These are phyloP conservation scores for Riparia riparia DNA, from an alignment of 2,113 vertebrate genomes.

Conservation along the genomic window DNA sequence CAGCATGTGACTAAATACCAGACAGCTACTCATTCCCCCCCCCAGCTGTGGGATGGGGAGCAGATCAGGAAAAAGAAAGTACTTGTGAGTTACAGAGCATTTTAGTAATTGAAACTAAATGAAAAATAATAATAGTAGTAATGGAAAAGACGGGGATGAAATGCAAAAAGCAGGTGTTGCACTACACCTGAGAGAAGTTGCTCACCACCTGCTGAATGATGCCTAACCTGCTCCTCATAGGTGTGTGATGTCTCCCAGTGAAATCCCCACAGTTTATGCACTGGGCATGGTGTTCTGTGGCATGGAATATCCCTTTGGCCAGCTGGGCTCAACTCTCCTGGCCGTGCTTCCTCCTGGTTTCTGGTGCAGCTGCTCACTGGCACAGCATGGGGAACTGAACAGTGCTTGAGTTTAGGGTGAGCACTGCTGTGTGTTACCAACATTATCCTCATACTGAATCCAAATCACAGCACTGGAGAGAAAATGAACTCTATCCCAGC, in stretches of 20 bases:
- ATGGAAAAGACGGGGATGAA: background rate
- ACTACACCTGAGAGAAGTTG: rapidly evolving
- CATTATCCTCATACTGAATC: background rate
- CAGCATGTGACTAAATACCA: background rate
- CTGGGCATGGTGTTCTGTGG: rapidly evolving
- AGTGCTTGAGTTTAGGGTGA: background rate
- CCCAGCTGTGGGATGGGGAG: rapidly evolving
- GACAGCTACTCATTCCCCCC: background rate
- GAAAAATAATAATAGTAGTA: background rate
- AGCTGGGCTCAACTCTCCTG: background rate
- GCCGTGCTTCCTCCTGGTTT: background rate
- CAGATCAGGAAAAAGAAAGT: background rate
- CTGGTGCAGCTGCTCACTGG: background rate
- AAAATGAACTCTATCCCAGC: background rate
- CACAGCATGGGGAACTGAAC: background rate
- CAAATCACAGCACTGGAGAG: background rate
- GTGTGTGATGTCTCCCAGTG: background rate
- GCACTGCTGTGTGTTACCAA: background rate
- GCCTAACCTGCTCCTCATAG: background rate
- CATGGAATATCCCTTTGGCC: too few relatives aligned
- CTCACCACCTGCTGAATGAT: background rate
- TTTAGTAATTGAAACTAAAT: background rate
- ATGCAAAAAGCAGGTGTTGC: background rate
- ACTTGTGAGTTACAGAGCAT: background rate
- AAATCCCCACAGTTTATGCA: background rate